These are phyloP conservation scores for Malacoraja senta DNA, from an alignment of 2,797 vertebrate species.

Conservation along the genomic window DNA sequence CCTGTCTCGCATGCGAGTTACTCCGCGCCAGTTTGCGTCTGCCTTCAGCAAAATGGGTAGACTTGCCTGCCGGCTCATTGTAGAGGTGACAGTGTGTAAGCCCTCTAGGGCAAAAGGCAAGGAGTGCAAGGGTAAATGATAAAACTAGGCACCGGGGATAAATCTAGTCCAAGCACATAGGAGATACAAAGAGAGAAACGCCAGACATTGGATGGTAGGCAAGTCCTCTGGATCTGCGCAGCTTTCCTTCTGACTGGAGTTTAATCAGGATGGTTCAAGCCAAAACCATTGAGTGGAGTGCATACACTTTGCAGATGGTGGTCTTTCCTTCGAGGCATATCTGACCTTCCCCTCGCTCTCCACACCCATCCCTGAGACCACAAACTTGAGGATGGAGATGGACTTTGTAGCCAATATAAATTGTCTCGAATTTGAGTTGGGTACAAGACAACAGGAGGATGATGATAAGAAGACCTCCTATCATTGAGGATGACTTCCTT, in stretches of 20 bases:
- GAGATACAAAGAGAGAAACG: too few relatives aligned
- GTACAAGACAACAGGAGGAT: too few relatives aligned
- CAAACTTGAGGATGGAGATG: background rate
- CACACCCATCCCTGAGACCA: background rate
- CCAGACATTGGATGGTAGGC: background rate
- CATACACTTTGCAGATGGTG: background rate
- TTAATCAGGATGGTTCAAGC: background rate
- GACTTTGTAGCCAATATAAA: background rate
- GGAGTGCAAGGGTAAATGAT: background rate
- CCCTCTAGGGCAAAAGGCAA: background rate
- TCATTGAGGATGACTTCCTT: too few relatives aligned
- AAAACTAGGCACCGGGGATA: background rate
- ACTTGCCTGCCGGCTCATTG: background rate
- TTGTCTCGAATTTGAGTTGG: background rate
- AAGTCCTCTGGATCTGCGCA: background rate
- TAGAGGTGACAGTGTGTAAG: background rate
- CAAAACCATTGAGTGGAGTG: background rate
- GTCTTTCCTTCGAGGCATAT: too few relatives aligned
- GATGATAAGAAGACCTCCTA: too few relatives aligned
- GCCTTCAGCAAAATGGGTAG: too few relatives aligned
- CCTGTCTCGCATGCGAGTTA: too few relatives aligned
- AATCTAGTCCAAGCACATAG: background rate
- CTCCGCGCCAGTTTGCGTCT: too few relatives aligned
- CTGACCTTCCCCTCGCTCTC: background rate
- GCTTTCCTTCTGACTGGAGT: background rate